Evolutionary conservation across 1,140 invertebrate genomes (phyloP).

Genomic region (Drosophila malerkotliana): DNA sequence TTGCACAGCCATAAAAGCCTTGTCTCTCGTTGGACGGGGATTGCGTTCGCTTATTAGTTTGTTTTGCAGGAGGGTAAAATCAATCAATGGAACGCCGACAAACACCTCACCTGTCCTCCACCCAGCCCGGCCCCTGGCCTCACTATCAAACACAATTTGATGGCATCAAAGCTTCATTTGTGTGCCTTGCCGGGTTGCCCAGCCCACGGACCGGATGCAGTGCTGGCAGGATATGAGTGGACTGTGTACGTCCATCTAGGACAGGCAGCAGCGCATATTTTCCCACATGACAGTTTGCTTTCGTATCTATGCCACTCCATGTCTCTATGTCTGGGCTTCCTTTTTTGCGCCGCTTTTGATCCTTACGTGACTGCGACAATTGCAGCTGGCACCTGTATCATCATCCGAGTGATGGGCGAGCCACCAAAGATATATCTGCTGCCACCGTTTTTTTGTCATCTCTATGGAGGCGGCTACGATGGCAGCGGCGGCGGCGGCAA

Average conservation of each 20-base stretch:
- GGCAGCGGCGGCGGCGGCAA: slow-evolving; percentile 30
- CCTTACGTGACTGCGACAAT: slow-evolving; percentile 64
- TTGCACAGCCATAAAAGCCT: slow-evolving; percentile 58
- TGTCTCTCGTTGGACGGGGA: slow-evolving; percentile 16
- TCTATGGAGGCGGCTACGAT: neutral
- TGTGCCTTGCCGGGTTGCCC: slow-evolving; percentile 12
- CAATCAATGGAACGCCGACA: slow-evolving; percentile 61
- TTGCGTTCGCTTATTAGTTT: slow-evolving; percentile 73
- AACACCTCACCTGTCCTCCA: slow-evolving; percentile 35
- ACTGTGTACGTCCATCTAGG: slow-evolving; percentile 15
- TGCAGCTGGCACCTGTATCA: slow-evolving; percentile 64
- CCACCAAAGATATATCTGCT: slow-evolving; percentile 21
- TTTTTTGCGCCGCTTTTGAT: slow-evolving; percentile 51
- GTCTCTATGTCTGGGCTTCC: slow-evolving; percentile 30
- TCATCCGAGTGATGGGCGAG: slow-evolving; percentile 4
- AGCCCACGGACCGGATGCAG: slow-evolving; percentile 51
- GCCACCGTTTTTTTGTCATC: slow-evolving; percentile 26
- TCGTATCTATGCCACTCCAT: slow-evolving; percentile 39
- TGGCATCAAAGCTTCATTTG: slow-evolving; percentile 66
- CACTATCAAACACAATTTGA: slow-evolving; percentile 54
- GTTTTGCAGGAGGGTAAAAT: slow-evolving; percentile 66
- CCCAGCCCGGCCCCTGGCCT: neutral
- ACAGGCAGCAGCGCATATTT: slow-evolving; percentile 44
- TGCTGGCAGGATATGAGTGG: slow-evolving; percentile 68
- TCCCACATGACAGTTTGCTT: slow-evolving; percentile 54